Percentiles rank a stretch among this genome's conserved stretches.
Conservation (phyloP, 2,797 vertebrate genomes). For the Myripristis jacobus region DNA sequence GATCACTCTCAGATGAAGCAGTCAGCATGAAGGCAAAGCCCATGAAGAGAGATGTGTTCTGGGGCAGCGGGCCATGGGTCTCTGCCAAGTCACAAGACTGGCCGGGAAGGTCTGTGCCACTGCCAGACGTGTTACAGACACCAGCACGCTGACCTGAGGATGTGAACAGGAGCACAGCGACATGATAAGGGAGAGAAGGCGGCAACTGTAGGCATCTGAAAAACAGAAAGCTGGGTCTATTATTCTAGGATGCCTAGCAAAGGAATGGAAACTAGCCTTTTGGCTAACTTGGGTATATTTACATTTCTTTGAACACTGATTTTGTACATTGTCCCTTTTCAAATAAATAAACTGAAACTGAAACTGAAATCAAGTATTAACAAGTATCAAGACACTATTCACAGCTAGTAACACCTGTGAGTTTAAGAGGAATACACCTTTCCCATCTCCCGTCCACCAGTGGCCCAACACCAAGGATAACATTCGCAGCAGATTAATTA, state of each 20-base stretch:
- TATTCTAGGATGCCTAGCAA: no score
- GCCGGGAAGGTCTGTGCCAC: slow-evolving; percentile 77
- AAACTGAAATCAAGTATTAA: no score
- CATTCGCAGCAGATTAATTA: slow-evolving; percentile 37
- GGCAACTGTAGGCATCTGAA: neutral
- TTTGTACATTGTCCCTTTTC: no score
- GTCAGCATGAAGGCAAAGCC: slow-evolving; percentile 98
- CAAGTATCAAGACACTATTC: no score
- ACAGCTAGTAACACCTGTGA: slow-evolving; percentile 35
- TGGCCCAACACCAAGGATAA: slow-evolving; percentile 53
- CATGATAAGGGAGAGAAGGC: neutral
- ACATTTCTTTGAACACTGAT: no score
- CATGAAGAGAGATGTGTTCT: slow-evolving; percentile 91
- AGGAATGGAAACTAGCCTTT: no score
- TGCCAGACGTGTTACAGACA: slow-evolving; percentile 85
- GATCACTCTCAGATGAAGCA: slow-evolving; percentile 89
- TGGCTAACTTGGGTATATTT: no score
- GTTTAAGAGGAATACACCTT: slow-evolving; percentile 8
- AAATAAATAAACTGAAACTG: no score
- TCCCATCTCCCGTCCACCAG: slow-evolving; percentile 55
- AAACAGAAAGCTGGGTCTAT: neutral
- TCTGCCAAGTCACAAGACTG: slow-evolving; percentile 77
- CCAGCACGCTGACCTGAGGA: slow-evolving; percentile 73
- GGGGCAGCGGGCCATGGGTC: slow-evolving; percentile 90
- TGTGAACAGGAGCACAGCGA: neutral